phyloP scores from a whole-genome alignment of 2,113 vertebrate genomes.

The Chaetodon auriga region DNA sequence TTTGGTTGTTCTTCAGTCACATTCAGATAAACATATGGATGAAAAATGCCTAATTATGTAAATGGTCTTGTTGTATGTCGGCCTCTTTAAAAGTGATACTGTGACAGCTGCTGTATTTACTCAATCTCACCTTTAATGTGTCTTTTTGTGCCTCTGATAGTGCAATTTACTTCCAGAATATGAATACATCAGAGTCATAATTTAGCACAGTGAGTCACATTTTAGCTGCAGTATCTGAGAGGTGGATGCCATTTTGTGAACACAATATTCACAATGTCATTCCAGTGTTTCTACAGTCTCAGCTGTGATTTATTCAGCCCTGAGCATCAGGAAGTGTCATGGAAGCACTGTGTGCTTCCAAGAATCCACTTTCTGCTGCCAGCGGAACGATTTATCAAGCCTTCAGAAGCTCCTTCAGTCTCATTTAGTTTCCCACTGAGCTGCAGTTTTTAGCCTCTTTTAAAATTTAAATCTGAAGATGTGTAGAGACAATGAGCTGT shows the following conservation, averaged over 20 bases:
- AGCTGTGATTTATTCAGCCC: neutral
- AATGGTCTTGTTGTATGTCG: neutral
- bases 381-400: neutral
- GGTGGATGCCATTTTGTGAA: neutral
- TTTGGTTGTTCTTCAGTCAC: neutral
- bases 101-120: neutral
- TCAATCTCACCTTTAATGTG: neutral
- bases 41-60: neutral
- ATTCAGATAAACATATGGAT: neutral
- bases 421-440: neutral
- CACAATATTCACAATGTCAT: neutral
- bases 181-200: neutral
- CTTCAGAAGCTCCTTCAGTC: constrained; percentile 6
- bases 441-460: constrained; percentile 15
- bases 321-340: constrained; percentile 6
- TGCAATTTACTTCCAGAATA: neutral
- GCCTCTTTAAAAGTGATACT: neutral
- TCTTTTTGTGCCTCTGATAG: neutral
- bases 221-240: neutral
- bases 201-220: neutral
- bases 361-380: constrained; percentile 5
- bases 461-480: constrained; percentile 2
- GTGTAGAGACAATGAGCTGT: neutral
- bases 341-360: neutral
- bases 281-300: neutral